Conservation (phyloP, 2,113 vertebrate species). For the Pleuronectes platessa region DNA sequence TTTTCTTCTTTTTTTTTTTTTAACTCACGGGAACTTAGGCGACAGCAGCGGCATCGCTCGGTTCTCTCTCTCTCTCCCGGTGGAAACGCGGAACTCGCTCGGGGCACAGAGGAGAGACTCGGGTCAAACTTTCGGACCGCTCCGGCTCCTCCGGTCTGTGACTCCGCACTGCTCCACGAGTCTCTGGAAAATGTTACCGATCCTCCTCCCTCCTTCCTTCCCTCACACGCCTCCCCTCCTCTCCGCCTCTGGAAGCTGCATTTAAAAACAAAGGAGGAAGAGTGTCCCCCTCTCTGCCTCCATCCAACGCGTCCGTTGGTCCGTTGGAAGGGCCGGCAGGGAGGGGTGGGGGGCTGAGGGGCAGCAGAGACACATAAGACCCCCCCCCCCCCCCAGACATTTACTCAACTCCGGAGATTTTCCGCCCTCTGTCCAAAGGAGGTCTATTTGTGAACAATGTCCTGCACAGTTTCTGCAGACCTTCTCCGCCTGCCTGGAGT, state of each 20-base stretch:
- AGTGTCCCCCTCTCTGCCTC: slow-evolving; percentile 27
- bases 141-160: slow-evolving; percentile 5
- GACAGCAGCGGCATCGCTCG: slow-evolving; percentile 13
- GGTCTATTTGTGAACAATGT: no score
- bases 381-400: not conserved
- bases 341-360: not conserved
- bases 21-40: not conserved
- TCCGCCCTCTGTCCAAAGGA: no score
- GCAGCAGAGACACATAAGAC: not conserved
- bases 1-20: not conserved
- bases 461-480: no score
- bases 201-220: not conserved
- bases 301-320: slow-evolving; percentile 43
- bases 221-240: slow-evolving; percentile 4
- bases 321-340: slow-evolving; percentile 27
- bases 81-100: not conserved
- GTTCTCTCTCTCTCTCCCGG: not conserved
- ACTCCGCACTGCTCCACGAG: not conserved
- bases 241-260: not conserved
- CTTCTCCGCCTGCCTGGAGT: no score
- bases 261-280: slow-evolving; percentile 48
- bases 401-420: no score
- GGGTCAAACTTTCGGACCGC: not conserved
- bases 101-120: not conserved
- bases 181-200: slow-evolving; percentile 34